Conservation (phyloP, 1,140 invertebrate genomes). For the Lordiphosa mommai region DNA sequence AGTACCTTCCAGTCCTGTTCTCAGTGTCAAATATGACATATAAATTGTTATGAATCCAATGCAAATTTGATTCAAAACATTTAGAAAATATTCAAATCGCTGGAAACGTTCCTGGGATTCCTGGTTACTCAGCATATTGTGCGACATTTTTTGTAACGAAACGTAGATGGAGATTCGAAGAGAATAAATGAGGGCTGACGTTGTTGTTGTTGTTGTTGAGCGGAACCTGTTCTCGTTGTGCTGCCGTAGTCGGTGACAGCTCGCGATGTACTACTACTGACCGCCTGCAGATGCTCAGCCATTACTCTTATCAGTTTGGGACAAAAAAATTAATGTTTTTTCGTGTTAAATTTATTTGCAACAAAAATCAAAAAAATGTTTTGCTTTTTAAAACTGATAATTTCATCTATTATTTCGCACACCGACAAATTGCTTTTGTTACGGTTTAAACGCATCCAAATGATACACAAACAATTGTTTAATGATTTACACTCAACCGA, state of each 20-base stretch:
- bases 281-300: conserved; percentile 40
- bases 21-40: conserved; percentile 63
- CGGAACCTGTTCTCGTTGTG: conserved; percentile 22
- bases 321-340: conserved; percentile 54
- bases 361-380: conserved; percentile 14
- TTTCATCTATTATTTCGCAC: conserved; percentile 6
- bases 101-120: conserved; percentile 28
- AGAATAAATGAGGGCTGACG: conserved; percentile 37
- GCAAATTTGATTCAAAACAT: conserved; percentile 73
- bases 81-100: conserved; percentile 50
- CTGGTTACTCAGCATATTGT: conserved; percentile 12
- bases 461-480: conserved; percentile 18
- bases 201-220: neutral
- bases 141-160: conserved; percentile 50
- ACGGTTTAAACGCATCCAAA: conserved; percentile 8
- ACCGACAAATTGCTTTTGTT: conserved; percentile 33
- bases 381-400: conserved; percentile 49
- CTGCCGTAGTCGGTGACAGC: conserved; percentile 57
- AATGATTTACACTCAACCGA: conserved; percentile 8
- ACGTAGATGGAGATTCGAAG: conserved; percentile 23
- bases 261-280: conserved; percentile 40
- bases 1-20: conserved; percentile 45
- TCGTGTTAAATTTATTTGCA: conserved; percentile 46
- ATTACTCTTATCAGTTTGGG: conserved; percentile 41
- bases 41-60: conserved; percentile 75